A percentile compares a stretch with the other conserved stretches of the same genome.
phyloP scores from a whole-genome alignment of 1,140 invertebrate species.

The Drosophila funebris region DNA sequence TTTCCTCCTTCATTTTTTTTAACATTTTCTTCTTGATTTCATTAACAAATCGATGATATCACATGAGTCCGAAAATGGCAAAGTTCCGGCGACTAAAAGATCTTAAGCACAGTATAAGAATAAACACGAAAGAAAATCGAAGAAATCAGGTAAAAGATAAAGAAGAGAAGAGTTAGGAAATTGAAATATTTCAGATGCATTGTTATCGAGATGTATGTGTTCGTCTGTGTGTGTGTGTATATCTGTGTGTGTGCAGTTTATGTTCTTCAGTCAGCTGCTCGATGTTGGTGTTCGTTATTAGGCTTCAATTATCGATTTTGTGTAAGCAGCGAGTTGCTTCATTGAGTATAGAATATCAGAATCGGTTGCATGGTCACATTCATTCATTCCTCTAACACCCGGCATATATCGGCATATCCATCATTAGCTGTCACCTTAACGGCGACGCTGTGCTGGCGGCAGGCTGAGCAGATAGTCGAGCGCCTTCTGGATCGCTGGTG shows the following conservation, averaged over 20 bases:
- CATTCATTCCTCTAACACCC: constrained; percentile 1
- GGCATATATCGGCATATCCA: neutral
- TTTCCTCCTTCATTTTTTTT: constrained; percentile 58
- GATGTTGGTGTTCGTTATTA: constrained; percentile 35
- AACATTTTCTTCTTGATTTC: constrained; percentile 72
- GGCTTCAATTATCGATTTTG: constrained; percentile 24
- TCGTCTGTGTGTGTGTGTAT: constrained; percentile 28
- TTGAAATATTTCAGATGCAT: constrained; percentile 1
- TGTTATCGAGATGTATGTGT: constrained; percentile 6
- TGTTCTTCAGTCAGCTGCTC: constrained; percentile 72
- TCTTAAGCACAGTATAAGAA: constrained; percentile 57
- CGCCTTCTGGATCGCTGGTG: constrained; percentile 90
- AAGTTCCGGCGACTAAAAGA: constrained; percentile 82
- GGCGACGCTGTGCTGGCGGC: constrained; percentile 82
- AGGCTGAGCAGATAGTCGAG: constrained; percentile 87
- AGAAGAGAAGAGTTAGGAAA: constrained; percentile 25
- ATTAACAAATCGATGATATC: constrained; percentile 80
- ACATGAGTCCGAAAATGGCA: constrained; percentile 83
- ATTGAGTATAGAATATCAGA: constrained; percentile 40
- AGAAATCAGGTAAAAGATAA: neutral
- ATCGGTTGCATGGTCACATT: constrained; percentile 36
- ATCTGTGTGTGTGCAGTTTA: constrained; percentile 54
- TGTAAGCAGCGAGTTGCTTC: constrained; percentile 41
- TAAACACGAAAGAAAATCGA: constrained; percentile 17
- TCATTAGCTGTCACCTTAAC: constrained; percentile 32